Conservation (phyloP, 2,797 vertebrate genomes). For the Threskiornis aethiopicus region DNA sequence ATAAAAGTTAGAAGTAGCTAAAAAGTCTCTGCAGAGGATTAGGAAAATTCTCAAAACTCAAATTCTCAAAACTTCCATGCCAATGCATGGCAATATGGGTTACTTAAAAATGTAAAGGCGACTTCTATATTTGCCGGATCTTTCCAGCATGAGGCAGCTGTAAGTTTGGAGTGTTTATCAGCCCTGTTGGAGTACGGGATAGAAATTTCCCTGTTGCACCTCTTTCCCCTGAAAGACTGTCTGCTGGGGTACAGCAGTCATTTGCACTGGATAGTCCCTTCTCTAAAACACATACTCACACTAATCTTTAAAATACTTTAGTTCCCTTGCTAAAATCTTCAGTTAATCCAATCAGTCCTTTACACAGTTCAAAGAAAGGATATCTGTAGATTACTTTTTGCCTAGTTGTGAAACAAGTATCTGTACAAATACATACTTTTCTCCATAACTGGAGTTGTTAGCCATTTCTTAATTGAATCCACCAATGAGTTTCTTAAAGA, state of each 20-base stretch:
- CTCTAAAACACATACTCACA: not conserved
- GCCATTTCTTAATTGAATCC: not conserved
- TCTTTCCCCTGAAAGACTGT: not conserved
- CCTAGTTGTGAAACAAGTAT: not conserved
- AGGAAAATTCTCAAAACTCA: not conserved
- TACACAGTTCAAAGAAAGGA: not conserved
- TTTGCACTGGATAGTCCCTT: not conserved
- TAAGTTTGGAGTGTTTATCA: not conserved
- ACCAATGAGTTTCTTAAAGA: not conserved
- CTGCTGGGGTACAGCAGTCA: not conserved
- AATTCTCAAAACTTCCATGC: not conserved
- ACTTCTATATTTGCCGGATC: not conserved
- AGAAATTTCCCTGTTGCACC: not conserved
- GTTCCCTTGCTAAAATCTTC: not conserved
- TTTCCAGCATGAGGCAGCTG: not conserved
- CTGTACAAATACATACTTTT: not conserved
- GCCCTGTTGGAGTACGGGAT: not conserved
- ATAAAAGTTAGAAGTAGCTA: not conserved
- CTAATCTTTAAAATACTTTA: not conserved
- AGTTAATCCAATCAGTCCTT: not conserved
- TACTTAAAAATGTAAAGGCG: not conserved
- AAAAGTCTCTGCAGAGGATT: not conserved
- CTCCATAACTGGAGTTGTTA: not conserved
- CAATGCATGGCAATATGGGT: not conserved
- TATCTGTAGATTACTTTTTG: not conserved